Base-by-base conservation (phyloP, 2,113 vertebrate genomes). In the Oncorhynchus gorbuscha region DNA sequence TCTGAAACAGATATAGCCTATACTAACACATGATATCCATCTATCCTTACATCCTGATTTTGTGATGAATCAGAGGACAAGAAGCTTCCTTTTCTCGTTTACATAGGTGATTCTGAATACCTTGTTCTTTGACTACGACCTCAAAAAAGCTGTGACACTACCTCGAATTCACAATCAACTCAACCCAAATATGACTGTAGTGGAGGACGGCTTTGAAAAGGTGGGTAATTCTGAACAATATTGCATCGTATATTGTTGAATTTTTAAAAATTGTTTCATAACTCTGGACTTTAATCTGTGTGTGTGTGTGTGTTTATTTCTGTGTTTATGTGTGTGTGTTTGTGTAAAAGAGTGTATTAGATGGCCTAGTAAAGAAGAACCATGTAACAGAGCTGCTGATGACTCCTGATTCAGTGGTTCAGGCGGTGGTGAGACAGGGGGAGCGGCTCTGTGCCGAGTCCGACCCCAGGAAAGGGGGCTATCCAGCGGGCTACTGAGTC, bases 151-250 rank as follows among this genome's bases (percentile, higher is more conserved):
- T 0, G 95, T 99, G 72, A 95, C 93, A 39, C 95, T 96, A 70
- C 95, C 96, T 1, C 90, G 97, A 55, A 66, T 99, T 45, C 96
- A 98, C 1, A 96, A 99, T 77, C 97, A 99, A 83, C 94, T 99
- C 18, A 92, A 96, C 35, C 97, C 97, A 18, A 95, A 92, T 9
- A 72, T 91, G 83, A 95, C 95, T 0, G 90, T 93, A 0, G 89
- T 97, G 61, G 98, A 98, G 89, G 78, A 72, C 68, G 73, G 88
- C 77, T 83, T 97, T 55, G 91, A 93, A 76, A 84, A 93, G 92
- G 94, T 94, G 39, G n/a, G 69, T 18, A 39, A 39, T 39, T 39
- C 39, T 39, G 32, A 32, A 35, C 32, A 35, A 35, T 35, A 35
- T 35, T 5, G 7, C 35, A 39, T 39, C 35, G 35, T 39, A 39